phyloP scores from a whole-genome alignment of 2,888 invertebrate genomes.

The Agonopterix alstromeriana region DNA sequence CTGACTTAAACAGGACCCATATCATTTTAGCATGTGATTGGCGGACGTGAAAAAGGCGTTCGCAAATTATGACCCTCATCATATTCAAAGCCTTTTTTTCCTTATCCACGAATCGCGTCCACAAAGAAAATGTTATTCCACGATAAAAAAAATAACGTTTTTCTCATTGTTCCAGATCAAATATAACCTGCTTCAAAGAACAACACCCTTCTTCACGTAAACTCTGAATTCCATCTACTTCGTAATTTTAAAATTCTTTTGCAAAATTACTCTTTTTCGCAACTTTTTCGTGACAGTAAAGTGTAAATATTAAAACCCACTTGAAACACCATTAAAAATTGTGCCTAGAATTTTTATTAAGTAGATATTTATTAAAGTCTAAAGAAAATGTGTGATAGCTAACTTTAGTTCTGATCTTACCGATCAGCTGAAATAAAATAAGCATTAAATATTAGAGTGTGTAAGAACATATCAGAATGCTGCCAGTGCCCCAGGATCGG shows the following conservation, averaged over 20 bases:
- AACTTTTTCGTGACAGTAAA: no score
- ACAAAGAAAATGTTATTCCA: constrained; percentile 2
- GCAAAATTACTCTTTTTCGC: no score
- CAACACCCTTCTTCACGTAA: not conserved
- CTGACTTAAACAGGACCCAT: constrained; percentile 29
- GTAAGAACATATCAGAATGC: constrained; percentile 36
- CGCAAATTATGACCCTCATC: constrained; percentile 40
- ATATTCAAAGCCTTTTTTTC: constrained; percentile 17
- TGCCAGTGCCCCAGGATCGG: constrained; percentile 73
- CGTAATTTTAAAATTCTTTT: not conserved
- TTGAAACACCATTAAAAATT: constrained; percentile 16
- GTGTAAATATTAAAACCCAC: not conserved
- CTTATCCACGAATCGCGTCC: not conserved
- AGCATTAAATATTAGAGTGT: not conserved
- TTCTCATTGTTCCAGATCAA: constrained; percentile 15
- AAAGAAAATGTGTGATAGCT: constrained; percentile 7
- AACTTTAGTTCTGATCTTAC: not conserved
- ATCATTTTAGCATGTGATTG: constrained; percentile 37
- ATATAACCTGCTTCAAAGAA: not conserved
- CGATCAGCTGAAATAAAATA: not conserved
- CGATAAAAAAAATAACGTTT: not conserved
- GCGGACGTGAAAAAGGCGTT: constrained; percentile 34
- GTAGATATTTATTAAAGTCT: not conserved
- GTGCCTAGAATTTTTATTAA: constrained; percentile 27
- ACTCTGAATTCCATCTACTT: not conserved